Percentiles rank a stretch among this genome's conserved stretches.
These are phyloP conservation scores for Polyommatus icarus DNA, from an alignment of 2,888 invertebrate species.

Conservation along the genomic window DNA sequence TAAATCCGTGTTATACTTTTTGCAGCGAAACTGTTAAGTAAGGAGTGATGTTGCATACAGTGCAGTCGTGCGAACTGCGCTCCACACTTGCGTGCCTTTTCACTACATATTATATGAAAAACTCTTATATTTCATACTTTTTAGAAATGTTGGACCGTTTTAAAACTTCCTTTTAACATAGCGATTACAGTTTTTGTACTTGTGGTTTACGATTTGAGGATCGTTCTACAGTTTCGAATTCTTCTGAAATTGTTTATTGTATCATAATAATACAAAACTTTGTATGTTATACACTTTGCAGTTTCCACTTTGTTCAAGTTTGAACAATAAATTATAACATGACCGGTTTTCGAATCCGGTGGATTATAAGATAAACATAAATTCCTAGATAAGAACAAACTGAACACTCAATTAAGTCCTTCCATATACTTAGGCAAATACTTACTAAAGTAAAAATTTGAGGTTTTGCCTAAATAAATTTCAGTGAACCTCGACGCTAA, in stretches of 20 bases:
- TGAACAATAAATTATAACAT: too few relatives aligned
- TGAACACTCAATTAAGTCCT: too few relatives aligned
- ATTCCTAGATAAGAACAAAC: too few relatives aligned
- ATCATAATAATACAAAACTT: neutral
- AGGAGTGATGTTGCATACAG: slow-evolving; percentile 37
- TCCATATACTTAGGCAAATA: neutral
- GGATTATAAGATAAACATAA: too few relatives aligned
- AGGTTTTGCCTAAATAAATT: neutral
- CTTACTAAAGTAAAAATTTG: neutral
- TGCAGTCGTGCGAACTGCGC: slow-evolving; percentile 32
- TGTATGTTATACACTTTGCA: neutral
- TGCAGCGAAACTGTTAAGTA: slow-evolving; percentile 38
- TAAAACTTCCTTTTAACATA: neutral
- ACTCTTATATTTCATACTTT: slow-evolving; percentile 23
- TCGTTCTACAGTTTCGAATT: neutral
- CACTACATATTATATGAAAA: slow-evolving; percentile 10
- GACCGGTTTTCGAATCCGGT: too few relatives aligned
- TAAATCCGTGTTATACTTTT: slow-evolving; percentile 41
- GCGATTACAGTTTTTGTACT: neutral
- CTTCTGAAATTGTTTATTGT: neutral
- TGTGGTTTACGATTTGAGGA: neutral
- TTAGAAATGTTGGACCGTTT: slow-evolving; percentile 15
- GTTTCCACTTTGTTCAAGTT: neutral
- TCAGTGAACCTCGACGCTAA: neutral
- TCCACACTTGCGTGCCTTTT: slow-evolving; percentile 29